Evolutionary conservation across 2,888 invertebrate genomes (phyloP), one percentile per base, ranked within the genome.

Genomic region (Branchipolynoe longqiensis): DNA sequence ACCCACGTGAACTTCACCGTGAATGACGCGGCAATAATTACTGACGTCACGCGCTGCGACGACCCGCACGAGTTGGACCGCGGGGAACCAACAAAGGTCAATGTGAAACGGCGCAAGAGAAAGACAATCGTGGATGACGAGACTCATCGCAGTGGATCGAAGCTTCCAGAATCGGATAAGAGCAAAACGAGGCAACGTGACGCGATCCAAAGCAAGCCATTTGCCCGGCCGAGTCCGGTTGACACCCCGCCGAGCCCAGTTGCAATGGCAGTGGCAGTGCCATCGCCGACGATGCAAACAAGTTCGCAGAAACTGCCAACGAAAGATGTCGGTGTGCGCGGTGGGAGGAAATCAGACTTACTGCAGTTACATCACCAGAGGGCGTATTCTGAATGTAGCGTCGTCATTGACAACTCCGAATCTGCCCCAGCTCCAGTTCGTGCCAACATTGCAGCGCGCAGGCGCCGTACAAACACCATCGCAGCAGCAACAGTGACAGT

Each of bases 371-470:
- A 62, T 8, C 54, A 78, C 78, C 41, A 78, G 28, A 41, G 78
- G 18, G 41, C 78, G 1, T 41, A 78, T 48, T 78, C 78, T 78
- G 78, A 78, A 6, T 28, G 31, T 28, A 78, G 78, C 48, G 78
- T 48, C 41, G 48, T 78, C 54, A 18, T 54, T 0, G 78, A 78
- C 25, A 4, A 22, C 0, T 41, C 41, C 3, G 12, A 22, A 1
- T 41, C 28, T 12, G 28, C 48, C 18, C 54, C 78, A n/a, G 28
- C 25, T 12, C 28, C 18, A 36, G 38, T 22, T 1, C 14, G 69
- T 33, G 78, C 78, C 28, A 73, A 73, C 36, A 22, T 73, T 8
- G 73, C 73, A 1, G 78, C 78, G 25, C 41, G 78, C 41, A 12
- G 78, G 4, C 41, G 78, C n/a, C 41, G 78, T 18, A 54, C 78